These are phyloP conservation scores for Margarornis squamiger DNA, from an alignment of 2,797 vertebrate genomes.

Conservation along the genomic window DNA sequence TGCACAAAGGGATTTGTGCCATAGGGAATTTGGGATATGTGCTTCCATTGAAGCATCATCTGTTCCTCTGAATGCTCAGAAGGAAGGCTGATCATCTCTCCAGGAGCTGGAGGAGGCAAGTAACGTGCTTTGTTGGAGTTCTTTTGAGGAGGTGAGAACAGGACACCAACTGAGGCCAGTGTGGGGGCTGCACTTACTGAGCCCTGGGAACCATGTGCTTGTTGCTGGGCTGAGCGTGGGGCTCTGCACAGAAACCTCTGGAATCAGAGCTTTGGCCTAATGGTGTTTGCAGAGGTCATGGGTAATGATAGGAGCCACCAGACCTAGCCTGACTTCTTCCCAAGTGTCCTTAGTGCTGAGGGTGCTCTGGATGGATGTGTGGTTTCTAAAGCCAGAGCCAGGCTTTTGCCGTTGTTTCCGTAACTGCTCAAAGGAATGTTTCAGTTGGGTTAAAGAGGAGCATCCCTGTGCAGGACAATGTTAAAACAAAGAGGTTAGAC, in stretches of 20 bases:
- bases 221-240: fast-evolving
- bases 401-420: neutral
- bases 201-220: fast-evolving
- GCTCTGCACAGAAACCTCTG: neutral
- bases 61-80: neutral
- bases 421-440: neutral
- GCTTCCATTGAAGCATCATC: neutral
- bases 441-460: neutral
- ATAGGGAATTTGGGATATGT: neutral
- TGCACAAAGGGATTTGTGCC: neutral
- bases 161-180: neutral
- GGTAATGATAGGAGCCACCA: neutral
- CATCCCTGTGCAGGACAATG: neutral
- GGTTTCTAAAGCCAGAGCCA: neutral
- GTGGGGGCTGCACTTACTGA: neutral
- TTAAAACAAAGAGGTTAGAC: neutral
- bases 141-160: neutral
- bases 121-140: neutral
- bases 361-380: neutral
- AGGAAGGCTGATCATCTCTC: neutral
- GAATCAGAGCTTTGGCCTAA: neutral
- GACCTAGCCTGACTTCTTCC: neutral
- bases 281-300: neutral
- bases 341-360: neutral
- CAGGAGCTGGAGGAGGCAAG: neutral